Percentiles rank a stretch among this genome's conserved stretches.
Conservation (phyloP, 2,797 vertebrate genomes). For the Oreochromis grahami region DNA sequence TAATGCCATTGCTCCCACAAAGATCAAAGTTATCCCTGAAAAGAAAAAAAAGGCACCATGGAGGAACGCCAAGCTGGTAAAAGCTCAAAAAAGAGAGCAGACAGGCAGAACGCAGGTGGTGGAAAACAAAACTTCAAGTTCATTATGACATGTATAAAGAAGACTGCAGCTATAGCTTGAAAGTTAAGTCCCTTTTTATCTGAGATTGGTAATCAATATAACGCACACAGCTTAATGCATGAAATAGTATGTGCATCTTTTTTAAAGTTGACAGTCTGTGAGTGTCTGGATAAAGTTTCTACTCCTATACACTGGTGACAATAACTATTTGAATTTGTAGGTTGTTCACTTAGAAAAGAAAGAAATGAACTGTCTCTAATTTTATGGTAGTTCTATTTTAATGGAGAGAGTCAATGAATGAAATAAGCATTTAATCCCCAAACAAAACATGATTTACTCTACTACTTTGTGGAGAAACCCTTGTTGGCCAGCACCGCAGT, state of each 20-base stretch:
- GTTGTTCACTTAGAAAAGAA: fast-evolving
- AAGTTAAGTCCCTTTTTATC: background rate
- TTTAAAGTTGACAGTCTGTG: background rate
- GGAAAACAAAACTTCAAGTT: background rate
- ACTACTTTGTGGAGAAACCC: background rate
- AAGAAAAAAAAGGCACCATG: background rate
- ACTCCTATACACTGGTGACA: background rate
- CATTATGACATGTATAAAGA: background rate
- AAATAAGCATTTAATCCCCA: background rate
- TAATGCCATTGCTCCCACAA: background rate
- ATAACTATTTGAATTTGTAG: background rate
- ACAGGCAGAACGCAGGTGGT: background rate
- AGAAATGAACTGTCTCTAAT: background rate
- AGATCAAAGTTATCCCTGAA: background rate
- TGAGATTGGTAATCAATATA: background rate
- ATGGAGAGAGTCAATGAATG: background rate
- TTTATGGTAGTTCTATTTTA: background rate
- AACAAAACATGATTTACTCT: background rate
- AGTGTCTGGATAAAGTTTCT: background rate
- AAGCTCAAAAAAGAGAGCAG: background rate
- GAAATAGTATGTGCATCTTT: background rate
- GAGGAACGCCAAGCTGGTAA: background rate
- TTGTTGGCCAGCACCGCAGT: background rate
- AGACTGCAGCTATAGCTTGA: background rate
- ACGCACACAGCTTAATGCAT: background rate